Base-by-base conservation (phyloP, 1,140 invertebrate genomes). In the Eciton burchellii region DNA sequence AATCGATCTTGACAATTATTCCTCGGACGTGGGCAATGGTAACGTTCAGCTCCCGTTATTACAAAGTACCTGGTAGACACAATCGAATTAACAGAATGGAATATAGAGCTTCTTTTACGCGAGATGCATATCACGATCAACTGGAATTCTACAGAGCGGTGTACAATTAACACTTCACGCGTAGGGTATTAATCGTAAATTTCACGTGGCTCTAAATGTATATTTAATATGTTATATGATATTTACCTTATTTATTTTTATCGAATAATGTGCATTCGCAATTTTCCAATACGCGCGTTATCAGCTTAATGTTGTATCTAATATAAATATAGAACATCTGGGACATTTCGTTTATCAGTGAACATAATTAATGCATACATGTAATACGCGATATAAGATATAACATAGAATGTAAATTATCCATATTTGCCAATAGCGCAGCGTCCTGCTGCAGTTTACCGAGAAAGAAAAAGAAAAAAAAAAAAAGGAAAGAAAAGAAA, bases 41-140 rank as follows among this genome's bases (percentile, higher is more conserved):
- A 59, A 65, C 14, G 12, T 21, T 43, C 29, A 19, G 14, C n/a
- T 21, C 77, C 89, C 90, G 86, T 89, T 91, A 86, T 90, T 92
- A 93, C 91, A 88, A 92, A 91, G 92, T 93, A 93, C 91, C 92
- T 93, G 91, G 92, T 91, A 92, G 91, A 91, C 84, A 88, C 90
- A 89, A 91, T 91, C 87, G 90, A 89, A 83, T 89, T 87, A 87
- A 85, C 84, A 88, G 90, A 90, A 88, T 90, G 87, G 88, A 92
- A 92, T 91, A 90, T 87, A 88, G 56, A 54, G 60, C 35, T 35
- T 43, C 72, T 77, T 76, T 81, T 77, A 70, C 83, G 76, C 24
- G 49, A 82, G 57, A 71, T 79, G 54, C 65, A 70, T 16, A 41
- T 83, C 63, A 45, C 85, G 76, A 82, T 86, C 85, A 84, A 66